Evolutionary conservation across 2,888 invertebrate species (phyloP), one percentile per base, ranked within the genome.

Genomic region (Noctua janthe): DNA sequence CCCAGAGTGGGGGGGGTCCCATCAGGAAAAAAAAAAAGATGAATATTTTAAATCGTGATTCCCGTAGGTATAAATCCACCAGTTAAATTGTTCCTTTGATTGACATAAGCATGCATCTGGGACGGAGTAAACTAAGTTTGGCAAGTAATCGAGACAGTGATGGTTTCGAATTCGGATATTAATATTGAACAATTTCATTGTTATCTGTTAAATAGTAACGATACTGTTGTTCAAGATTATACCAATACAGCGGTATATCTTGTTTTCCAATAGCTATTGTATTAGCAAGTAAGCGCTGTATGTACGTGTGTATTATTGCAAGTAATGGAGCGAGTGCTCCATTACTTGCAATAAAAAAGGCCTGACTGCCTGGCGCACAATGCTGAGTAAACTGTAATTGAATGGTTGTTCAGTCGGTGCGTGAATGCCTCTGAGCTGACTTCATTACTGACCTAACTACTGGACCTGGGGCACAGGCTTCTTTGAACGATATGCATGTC

Each of bases 271-370:
- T 81, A 81, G 13, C 43, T 69, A 59, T 64, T 59, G 43, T 35
- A n/a, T 56, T 8, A 67, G 51, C 59, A 59, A 70, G 49, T 23
- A 29, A 62, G 29, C 51, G 35, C 54, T 17, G 11, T 35, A 23
- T 56, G 54, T 71, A 71, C 17, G 20, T 54, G 20, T 47, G 35
- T 81, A 43, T 74, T 74, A 81, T 70, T 70, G 67, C 15, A 49
- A 39, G 23, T 67, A 70, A 81, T 74, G 35, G 54, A 54, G 59
- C 74, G 23, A 39, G 29, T 56, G 20, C 59, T 11, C 35, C 11
- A 23, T 29, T 29, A 29, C 29, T 29, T 29, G 29, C 29, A 29
- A 29, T 29, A 29, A 29, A 29, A 29, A 29, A 29, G 29, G 29
- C 29, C 29, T 29, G 29, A 29, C 29, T n/a, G 29, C n/a, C 69